Evolutionary conservation across 2,113 vertebrate species (phyloP), one percentile per base, ranked within the genome.

Genomic region (Felis chaus): DNA sequence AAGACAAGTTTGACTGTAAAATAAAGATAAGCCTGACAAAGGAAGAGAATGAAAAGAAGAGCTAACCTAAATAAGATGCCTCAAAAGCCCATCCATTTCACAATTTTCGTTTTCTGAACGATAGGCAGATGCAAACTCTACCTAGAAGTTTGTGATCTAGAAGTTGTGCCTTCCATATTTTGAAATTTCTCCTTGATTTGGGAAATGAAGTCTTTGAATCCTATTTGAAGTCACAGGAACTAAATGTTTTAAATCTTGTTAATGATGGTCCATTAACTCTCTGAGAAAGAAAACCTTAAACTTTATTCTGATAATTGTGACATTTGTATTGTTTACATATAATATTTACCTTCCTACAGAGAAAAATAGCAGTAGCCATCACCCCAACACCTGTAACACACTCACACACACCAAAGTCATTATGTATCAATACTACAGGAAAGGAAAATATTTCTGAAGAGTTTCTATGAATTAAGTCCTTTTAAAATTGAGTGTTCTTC

Each of bases 21-120:
- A 71, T 69, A 84, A 96, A 97, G 96, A 98, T 97, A 97, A 98
- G 94, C 48, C 63, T 86, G 36, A 97, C 96, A 97, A 97, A 95
- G 36, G 85, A 55, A 45, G 31, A 87, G 68, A 97, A 95, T 97
- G 68, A 98, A 98, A 97, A 90, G 81, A 93, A 84, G 71, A 87
- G 29, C 48, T 89, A 93, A 81, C n/a, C 14, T 82, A 89, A 1
- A 48, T 91, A 57, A 92, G 61, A 93, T 95, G 61, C n/a, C 63
- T 96, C 18, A 15, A 95, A 97, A 95, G 29, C 39, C 68, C 55
- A 76, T 90, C 86, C 33, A 57, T 89, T 98, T 89, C 18, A 89
- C 48, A 97, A 66, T 97, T 95, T 96, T 74, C n/a, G 21, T 63
- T 97, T 97, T 95, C 55, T 83, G 85, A 95, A 79, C 93, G 61